These are phyloP conservation scores for Leptinotarsa texana DNA, from an alignment of 1,140 invertebrate species.

Conservation along the genomic window DNA sequence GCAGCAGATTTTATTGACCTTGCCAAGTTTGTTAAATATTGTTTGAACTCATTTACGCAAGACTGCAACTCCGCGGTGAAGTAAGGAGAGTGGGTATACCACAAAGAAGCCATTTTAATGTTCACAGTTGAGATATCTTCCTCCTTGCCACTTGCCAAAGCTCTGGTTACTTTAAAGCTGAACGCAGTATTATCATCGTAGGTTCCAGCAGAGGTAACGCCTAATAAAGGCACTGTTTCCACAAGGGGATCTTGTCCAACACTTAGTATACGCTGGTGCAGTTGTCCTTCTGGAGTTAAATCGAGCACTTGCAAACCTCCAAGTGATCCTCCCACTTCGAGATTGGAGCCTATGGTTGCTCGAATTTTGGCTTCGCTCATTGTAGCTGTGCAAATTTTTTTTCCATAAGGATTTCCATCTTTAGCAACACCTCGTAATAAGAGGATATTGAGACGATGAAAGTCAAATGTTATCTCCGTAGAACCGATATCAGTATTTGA, in stretches of 20 bases:
- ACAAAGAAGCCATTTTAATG: constrained; percentile 87
- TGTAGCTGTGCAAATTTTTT: constrained; percentile 92
- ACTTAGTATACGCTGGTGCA: constrained; percentile 83
- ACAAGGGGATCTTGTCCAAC: constrained; percentile 78
- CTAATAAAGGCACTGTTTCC: constrained; percentile 59
- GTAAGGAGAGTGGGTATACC: constrained; percentile 88
- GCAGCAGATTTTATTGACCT: constrained; percentile 84
- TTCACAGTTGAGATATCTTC: constrained; percentile 55
- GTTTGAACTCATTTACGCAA: constrained; percentile 75
- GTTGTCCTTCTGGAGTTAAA: constrained; percentile 80
- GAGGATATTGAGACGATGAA: constrained; percentile 87
- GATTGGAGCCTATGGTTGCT: constrained; percentile 74
- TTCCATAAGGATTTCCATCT: constrained; percentile 71
- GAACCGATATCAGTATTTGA: constrained; percentile 37
- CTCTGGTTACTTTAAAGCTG: constrained; percentile 66
- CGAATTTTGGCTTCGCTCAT: constrained; percentile 88
- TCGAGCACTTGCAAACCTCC: constrained; percentile 91
- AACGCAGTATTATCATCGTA: constrained; percentile 64
- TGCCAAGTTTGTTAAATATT: constrained; percentile 73
- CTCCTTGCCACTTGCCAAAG: constrained; percentile 51
- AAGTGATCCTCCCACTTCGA: constrained; percentile 80
- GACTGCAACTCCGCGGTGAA: constrained; percentile 84
- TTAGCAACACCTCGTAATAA: constrained; percentile 77
- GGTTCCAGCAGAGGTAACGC: constrained; percentile 53
- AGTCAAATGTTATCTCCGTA: constrained; percentile 88